phyloP scores from a whole-genome alignment of 2,113 vertebrate species.

The Trematocara variabile region DNA sequence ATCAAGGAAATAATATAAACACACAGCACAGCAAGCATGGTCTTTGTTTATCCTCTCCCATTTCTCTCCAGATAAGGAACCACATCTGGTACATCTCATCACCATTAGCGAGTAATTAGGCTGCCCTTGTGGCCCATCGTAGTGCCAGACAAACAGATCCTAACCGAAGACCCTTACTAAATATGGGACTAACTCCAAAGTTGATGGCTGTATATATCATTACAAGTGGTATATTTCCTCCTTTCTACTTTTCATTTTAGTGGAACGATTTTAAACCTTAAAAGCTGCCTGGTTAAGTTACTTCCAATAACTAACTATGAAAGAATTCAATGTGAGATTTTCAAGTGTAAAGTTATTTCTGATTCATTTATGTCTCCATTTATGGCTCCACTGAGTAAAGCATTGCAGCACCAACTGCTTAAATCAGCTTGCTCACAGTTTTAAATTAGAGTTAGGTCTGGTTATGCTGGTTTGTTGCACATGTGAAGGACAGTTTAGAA shows the following conservation, averaged over 20 bases:
- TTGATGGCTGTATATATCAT: neutral
- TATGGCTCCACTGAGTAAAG: conserved; percentile 16
- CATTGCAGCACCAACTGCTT: conserved; percentile 3
- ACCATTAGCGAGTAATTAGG: neutral
- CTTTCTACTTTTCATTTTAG: neutral
- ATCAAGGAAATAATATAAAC: neutral
- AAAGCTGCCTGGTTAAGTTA: neutral
- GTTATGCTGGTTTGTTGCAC: neutral
- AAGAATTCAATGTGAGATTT: neutral
- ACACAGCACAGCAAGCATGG: neutral
- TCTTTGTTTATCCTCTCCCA: neutral
- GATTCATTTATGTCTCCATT: neutral
- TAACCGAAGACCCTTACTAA: neutral
- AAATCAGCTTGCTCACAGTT: conserved; percentile 14
- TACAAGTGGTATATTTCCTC: neutral
- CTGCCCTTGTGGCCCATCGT: neutral
- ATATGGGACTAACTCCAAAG: neutral
- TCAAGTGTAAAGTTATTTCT: neutral
- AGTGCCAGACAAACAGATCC: neutral
- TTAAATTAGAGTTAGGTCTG: neutral
- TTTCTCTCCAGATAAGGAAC: neutral
- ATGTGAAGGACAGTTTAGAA: neutral
- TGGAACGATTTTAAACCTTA: neutral
- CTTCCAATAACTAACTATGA: neutral
- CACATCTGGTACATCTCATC: neutral